Evolutionary conservation across 2,797 vertebrate genomes (phyloP), one percentile per base, ranked within the genome.

Genomic region (Oreochromis mossambicus): DNA sequence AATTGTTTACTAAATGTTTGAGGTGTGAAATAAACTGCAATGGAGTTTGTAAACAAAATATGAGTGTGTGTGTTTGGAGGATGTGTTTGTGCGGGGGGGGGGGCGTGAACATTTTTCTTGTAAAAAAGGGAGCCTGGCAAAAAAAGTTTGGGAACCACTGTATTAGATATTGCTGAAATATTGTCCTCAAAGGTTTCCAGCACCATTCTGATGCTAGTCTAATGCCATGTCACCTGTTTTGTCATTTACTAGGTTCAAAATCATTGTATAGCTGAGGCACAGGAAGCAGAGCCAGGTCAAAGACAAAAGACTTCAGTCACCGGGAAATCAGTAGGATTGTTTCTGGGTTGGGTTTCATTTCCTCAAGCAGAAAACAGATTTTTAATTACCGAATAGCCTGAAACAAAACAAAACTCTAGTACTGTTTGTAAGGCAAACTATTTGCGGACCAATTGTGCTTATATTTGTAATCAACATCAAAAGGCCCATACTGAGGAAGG

Each of bases 191-290:
- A 1, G 38, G 36, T 41, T 15, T 68, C 38, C 5, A 43, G 63
- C 36, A 0, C 7, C 5, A 21, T 14, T 0, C 36, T 1, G 63
- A 14, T 66, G 63, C 63, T 15, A 68, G 38, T 38, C 0, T 68
- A 68, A 41, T 38, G 13, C 38, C 14, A 10, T 68, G 2, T n/a
- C 61, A 66, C n/a, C 36, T 41, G 63, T 43, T 68, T 43, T 17
- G 21, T 68, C 3, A 14, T 68, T 68, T 24, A 68, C 13, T 38
- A 68, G 63, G 38, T 43, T 68, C 0, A 68, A 68, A 43, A 43
- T 68, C 13, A 24, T 17, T 68, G 63, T 26, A 68, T 0, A 68
- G 0, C 8, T 68, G 21, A 68, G 63, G 38, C 21, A 68, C n/a
- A 24, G 38, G 63, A 14, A 17, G 46, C 15, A 48, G 46, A 7